Evolutionary conservation across 2,797 vertebrate genomes (phyloP).

Genomic region (Gymnoscopelus microlampas): DNA sequence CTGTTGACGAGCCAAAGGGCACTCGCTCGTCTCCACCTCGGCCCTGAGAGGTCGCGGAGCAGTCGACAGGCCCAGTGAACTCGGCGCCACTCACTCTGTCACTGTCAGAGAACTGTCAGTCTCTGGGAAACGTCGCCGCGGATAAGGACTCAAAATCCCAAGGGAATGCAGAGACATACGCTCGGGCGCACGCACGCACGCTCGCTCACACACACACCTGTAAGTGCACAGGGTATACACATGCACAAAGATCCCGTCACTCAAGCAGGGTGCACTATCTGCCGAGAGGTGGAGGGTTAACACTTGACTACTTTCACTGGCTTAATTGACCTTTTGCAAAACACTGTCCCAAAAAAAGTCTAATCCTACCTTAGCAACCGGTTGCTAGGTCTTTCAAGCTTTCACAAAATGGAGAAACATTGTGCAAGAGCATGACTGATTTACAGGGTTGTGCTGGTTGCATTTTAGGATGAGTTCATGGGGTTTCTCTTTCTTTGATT

Average conservation of each 20-base stretch:
- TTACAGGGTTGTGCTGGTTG: too few relatives aligned
- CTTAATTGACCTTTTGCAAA: conserved; percentile 48
- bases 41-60: conserved; percentile 48
- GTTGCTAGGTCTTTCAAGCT: too few relatives aligned
- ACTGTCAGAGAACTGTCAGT: conserved; percentile 55
- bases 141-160: conserved; percentile 14
- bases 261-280: conserved; percentile 49
- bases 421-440: too few relatives aligned
- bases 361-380: too few relatives aligned
- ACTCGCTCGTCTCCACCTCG: conserved; percentile 28
- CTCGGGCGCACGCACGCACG: not conserved
- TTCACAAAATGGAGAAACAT: too few relatives aligned
- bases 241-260: conserved; percentile 57
- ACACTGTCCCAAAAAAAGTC: too few relatives aligned
- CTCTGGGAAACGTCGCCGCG: conserved; percentile 19
- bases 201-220: conserved; percentile 11
- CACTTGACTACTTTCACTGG: conserved; percentile 62
- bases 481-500: too few relatives aligned
- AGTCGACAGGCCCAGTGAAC: conserved; percentile 37
- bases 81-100: conserved; percentile 22
- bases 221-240: conserved; percentile 6
- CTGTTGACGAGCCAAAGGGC: conserved; percentile 48
- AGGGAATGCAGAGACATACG: conserved; percentile 35
- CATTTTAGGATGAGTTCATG: too few relatives aligned
- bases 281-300: conserved; percentile 58